Conservation (phyloP, 2,797 vertebrate species). For the Paramormyrops hopkinsi region DNA sequence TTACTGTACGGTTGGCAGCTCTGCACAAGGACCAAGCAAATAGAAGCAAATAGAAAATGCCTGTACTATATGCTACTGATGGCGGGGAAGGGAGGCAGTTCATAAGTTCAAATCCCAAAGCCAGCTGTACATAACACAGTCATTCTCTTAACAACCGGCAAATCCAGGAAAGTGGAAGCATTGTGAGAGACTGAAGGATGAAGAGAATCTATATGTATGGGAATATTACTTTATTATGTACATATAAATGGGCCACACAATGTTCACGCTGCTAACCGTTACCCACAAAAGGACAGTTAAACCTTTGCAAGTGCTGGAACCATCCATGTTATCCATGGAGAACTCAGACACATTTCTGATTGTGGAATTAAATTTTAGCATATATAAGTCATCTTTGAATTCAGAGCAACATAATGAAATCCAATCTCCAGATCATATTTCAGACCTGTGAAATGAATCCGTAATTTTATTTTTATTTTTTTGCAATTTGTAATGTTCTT, state of each 20-base stretch:
- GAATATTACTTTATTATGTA: background rate
- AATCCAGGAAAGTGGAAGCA: background rate
- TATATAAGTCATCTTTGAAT: background rate
- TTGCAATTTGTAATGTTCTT: background rate
- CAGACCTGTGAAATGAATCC: background rate
- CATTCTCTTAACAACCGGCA: background rate
- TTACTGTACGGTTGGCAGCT: background rate
- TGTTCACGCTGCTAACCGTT: background rate
- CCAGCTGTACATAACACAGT: background rate
- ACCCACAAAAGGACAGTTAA: background rate
- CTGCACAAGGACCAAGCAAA: background rate
- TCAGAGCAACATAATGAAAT: background rate
- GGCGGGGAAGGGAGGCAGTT: background rate
- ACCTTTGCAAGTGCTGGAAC: background rate
- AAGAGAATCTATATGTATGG: background rate
- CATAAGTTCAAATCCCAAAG: background rate
- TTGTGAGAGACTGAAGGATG: slow-evolving; percentile 2
- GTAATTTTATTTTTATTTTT: background rate
- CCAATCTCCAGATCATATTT: background rate
- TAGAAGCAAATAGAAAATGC: background rate
- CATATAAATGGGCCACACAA: background rate
- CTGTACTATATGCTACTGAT: background rate
- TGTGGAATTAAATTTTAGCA: background rate
- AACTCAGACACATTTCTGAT: background rate
- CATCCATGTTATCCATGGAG: background rate